phyloP scores from a whole-genome alignment of 2,797 vertebrate genomes.

The Distichodus sexfasciatus region DNA sequence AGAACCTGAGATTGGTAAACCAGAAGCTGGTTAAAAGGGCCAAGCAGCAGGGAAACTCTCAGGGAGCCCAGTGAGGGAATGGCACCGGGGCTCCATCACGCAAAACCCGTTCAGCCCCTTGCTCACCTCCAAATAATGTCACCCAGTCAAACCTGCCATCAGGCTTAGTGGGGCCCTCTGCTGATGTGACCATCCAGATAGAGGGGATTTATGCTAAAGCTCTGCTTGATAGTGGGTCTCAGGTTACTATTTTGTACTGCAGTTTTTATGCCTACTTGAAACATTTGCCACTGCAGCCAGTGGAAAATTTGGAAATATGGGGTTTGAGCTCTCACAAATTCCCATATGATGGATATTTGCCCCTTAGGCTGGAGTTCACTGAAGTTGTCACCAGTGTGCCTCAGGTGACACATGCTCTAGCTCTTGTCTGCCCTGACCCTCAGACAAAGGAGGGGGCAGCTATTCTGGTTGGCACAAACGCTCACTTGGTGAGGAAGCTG shows the following conservation, averaged over 20 bases:
- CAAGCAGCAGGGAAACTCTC: conserved; percentile 37
- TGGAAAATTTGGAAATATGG: conserved; percentile 1
- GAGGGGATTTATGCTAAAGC: conserved; percentile 4
- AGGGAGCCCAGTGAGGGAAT: conserved; percentile 35
- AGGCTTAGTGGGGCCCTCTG: neutral
- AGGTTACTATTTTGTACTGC: neutral
- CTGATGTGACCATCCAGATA: neutral
- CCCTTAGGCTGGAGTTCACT: too few relatives aligned
- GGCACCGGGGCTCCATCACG: neutral
- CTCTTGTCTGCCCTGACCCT: too few relatives aligned
- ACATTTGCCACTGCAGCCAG: neutral
- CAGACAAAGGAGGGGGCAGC: too few relatives aligned
- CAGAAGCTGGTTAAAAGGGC: conserved; percentile 23
- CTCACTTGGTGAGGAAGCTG: too few relatives aligned
- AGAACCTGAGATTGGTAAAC: conserved; percentile 38
- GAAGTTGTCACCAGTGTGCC: too few relatives aligned
- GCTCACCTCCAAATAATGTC: too few relatives aligned
- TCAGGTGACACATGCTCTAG: too few relatives aligned
- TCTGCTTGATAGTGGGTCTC: neutral
- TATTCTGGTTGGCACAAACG: too few relatives aligned
- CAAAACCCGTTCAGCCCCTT: conserved; percentile 8
- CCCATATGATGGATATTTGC: conserved; percentile 7
- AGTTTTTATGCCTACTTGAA: conserved; percentile 7
- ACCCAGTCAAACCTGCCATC: neutral
- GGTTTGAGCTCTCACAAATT: conserved; percentile 11